phyloP scores from a whole-genome alignment of 2,113 vertebrate species.

The Nematolebias whitei region DNA sequence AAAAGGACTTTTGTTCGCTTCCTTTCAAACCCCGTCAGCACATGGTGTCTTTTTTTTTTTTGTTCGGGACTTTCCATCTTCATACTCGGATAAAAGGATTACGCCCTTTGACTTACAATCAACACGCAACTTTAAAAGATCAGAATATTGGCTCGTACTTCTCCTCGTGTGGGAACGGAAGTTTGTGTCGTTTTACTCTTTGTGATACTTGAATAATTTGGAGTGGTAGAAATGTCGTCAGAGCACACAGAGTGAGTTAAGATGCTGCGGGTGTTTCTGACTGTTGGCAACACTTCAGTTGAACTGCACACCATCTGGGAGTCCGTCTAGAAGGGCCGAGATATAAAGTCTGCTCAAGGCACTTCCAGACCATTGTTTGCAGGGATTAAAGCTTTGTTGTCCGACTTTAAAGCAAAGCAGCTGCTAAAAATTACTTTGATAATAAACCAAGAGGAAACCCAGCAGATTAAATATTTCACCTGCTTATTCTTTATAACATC shows the following conservation, averaged over 20 bases:
- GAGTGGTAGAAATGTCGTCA: constrained; percentile 5
- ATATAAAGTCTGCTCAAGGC: neutral
- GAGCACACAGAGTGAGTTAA: neutral
- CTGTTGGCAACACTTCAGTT: neutral
- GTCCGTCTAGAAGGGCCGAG: neutral
- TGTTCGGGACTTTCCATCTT: constrained; percentile 41
- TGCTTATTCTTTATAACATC: neutral
- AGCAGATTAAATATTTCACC: neutral
- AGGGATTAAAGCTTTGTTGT: neutral
- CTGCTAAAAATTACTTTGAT: neutral
- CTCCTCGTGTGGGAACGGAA: neutral
- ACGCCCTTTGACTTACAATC: neutral
- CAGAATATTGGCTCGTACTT: neutral
- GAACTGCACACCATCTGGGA: neutral
- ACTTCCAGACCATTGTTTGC: neutral
- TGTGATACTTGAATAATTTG: constrained; percentile 15
- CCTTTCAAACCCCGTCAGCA: constrained; percentile 7
- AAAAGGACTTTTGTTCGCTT: constrained; percentile 7
- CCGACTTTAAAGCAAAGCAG: neutral
- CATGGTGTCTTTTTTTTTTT: constrained; percentile 34
- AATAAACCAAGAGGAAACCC: neutral
- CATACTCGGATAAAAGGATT: constrained; percentile 20
- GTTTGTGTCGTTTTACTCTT: neutral
- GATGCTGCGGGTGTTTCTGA: constrained; percentile 10
- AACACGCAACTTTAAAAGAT: neutral